Conservation (phyloP, 2,888 invertebrate genomes). For the Apodemia zela region DNA sequence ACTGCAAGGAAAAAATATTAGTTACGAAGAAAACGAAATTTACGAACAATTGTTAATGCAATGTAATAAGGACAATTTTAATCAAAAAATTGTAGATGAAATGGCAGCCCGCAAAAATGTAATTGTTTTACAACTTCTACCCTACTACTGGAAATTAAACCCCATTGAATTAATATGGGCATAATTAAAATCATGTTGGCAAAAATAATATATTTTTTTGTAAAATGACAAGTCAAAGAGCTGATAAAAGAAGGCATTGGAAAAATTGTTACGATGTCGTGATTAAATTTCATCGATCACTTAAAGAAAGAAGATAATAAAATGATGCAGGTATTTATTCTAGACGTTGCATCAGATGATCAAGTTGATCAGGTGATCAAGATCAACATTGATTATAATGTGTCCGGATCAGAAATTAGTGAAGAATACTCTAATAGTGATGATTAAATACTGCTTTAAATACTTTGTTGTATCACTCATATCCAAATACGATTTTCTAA, state of each 20-base stretch:
- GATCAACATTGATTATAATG: too few relatives aligned
- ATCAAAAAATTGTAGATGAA: neutral
- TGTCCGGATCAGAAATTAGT: neutral
- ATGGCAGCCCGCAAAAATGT: neutral
- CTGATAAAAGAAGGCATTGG: neutral
- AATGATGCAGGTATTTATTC: neutral
- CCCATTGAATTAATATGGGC: neutral
- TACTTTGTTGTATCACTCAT: neutral
- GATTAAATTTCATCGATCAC: neutral
- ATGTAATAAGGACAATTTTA: neutral
- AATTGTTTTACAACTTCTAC: neutral
- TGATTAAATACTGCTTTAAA: neutral
- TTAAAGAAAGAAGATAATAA: neutral
- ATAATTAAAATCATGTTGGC: neutral
- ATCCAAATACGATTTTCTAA: neutral
- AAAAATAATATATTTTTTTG: neutral
- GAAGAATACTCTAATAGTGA: neutral
- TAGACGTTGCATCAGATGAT: neutral
- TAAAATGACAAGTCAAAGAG: neutral
- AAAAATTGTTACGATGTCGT: neutral
- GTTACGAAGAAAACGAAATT: neutral
- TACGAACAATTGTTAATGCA: neutral
- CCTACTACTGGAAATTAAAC: neutral
- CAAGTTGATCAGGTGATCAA: too few relatives aligned
- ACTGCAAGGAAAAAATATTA: neutral